A percentile compares a stretch with the other conserved stretches of the same genome.
Evolutionary conservation across 2,888 invertebrate species (phyloP).

Genomic region (Boloria selene): DNA sequence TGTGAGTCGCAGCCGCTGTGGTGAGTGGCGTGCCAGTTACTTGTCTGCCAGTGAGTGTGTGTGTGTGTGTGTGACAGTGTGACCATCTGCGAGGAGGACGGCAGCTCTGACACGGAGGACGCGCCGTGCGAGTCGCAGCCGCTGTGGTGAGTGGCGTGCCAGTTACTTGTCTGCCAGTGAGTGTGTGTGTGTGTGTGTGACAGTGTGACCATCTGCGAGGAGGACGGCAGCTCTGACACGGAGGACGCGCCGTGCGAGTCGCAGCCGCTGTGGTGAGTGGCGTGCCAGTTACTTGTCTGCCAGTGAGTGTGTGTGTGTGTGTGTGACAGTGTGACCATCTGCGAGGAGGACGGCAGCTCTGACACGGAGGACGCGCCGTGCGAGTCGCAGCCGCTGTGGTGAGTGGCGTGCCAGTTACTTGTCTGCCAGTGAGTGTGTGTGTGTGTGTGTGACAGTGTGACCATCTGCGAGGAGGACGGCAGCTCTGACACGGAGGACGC

Average conservation of each 20-base stretch:
- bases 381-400: conserved; percentile 65
- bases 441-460: conserved; percentile 63
- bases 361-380: conserved; percentile 63
- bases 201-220: conserved; percentile 53
- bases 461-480: conserved; percentile 49
- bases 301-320: no score
- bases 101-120: conserved; percentile 60
- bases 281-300: neutral
- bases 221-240: conserved; percentile 52
- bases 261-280: conserved; percentile 59
- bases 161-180: neutral
- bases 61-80: conserved; percentile 66
- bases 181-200: no score
- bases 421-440: neutral
- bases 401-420: neutral
- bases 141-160: conserved; percentile 52
- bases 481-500: conserved; percentile 62
- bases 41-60: neutral
- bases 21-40: conserved; percentile 42
- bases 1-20: conserved; percentile 61
- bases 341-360: conserved; percentile 49
- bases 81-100: conserved; percentile 49
- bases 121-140: conserved; percentile 59
- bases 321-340: conserved; percentile 59
- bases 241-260: conserved; percentile 64